Base-by-base conservation (phyloP, 2,797 vertebrate genomes). In the Diceros bicornis region DNA sequence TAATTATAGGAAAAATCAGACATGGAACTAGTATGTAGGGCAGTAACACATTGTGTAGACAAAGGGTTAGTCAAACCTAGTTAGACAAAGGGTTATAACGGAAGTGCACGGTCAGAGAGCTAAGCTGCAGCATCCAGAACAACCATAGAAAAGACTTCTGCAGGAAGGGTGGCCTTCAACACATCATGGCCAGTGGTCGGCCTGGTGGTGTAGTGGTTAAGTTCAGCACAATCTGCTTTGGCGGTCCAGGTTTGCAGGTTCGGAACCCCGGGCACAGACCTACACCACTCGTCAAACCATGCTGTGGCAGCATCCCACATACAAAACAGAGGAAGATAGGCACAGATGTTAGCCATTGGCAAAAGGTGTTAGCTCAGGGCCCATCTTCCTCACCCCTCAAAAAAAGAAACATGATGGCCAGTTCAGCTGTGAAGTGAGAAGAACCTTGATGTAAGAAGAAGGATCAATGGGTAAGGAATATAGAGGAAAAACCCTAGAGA, bases 11-110 rank as follows among this genome's bases (percentile, higher is more conserved):
- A 37, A 29, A 68, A 64, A 18, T 3, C 62, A 44, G 13, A 20
- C 0, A 0, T 1, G 9, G 8, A 27, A 7, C 6, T 13, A 9
- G 29, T n/a, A 12, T 7, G 11, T 4, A 6, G 89, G 44, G 17
- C 55, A 29, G 2, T 72, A 9, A 3, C 6, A 0, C 71, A 52
- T 8, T 9, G 7, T 14, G 61, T 23, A 2, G 34, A 50, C 6
- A 3, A 12, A n/a, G 69, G 50, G 23, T 7, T 13, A 37, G 59
- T 50, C 32, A 59, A 13, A 21, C 3, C 34, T n/a, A 27, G 4
- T 11, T 29, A 23, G 61, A n/a, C 41, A 41, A 5, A 41, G 41
- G 41, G 41, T 41, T 41, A 41, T 41, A 4, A n/a, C 5, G 27
- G 59, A 52, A 7, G 3, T 61, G 17, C 1, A 5, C 0, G 7